phyloP scores from a whole-genome alignment of 2,888 invertebrate species.

The Dascillus cervinus region DNA sequence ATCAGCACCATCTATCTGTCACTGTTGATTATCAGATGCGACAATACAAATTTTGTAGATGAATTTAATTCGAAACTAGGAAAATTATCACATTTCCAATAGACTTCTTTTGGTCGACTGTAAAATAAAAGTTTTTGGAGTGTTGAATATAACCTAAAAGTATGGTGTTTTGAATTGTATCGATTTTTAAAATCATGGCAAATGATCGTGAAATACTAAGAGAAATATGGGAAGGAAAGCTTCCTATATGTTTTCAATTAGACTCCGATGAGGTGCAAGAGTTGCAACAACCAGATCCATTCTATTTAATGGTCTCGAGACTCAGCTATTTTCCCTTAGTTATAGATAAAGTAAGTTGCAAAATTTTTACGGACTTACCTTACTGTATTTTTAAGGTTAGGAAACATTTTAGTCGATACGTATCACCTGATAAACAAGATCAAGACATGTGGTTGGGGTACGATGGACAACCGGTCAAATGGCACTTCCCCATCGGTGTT shows the following conservation, averaged over 20 bases:
- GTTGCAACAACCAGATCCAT: constrained; percentile 85
- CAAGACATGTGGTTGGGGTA: constrained; percentile 93
- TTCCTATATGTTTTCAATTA: constrained; percentile 88
- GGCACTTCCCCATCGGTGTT: constrained; percentile 84
- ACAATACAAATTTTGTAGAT: too few relatives aligned
- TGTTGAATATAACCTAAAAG: background rate
- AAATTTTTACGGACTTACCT: background rate
- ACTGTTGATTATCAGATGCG: too few relatives aligned
- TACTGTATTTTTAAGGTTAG: constrained; percentile 55
- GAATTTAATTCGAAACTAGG: too few relatives aligned
- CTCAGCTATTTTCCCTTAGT: constrained; percentile 91
- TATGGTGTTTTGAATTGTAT: background rate
- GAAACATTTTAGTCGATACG: constrained; percentile 78
- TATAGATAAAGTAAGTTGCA: constrained; percentile 73
- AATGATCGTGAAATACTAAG: constrained; percentile 91
- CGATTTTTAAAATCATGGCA: constrained; percentile 61
- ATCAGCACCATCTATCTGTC: too few relatives aligned
- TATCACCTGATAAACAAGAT: constrained; percentile 73
- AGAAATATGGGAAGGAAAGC: constrained; percentile 92
- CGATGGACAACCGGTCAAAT: constrained; percentile 84
- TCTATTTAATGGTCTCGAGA: constrained; percentile 88
- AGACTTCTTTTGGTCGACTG: too few relatives aligned
- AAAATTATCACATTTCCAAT: too few relatives aligned
- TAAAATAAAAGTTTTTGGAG: too few relatives aligned
- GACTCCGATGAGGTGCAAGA: constrained; percentile 83